Conservation (phyloP, 2,113 vertebrate genomes). For the Sporophila hypoxantha region DNA sequence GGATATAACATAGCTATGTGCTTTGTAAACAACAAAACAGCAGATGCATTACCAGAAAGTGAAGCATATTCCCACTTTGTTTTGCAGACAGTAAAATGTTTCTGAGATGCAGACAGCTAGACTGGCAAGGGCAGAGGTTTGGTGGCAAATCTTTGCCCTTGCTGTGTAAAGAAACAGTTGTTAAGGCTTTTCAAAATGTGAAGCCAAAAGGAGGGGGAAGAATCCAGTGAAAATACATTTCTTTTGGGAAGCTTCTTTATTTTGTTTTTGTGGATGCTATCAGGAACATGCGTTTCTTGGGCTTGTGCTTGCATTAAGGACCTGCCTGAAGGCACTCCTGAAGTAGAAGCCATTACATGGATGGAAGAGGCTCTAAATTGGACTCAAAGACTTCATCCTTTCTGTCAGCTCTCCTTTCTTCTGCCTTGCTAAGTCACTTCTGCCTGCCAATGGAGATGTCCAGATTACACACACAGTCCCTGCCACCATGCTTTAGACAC, state of each 20-base stretch:
- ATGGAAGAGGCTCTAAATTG: background rate
- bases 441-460: background rate
- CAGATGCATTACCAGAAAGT: constrained; percentile 42
- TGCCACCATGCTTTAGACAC: background rate
- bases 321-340: background rate
- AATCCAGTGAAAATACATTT: constrained; percentile 64
- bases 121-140: background rate
- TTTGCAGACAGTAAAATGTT: constrained; percentile 39
- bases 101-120: constrained; percentile 44
- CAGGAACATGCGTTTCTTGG: constrained; percentile 18
- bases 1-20: constrained; percentile 59
- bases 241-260: constrained; percentile 44
- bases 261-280: constrained; percentile 31
- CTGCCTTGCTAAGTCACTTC: background rate
- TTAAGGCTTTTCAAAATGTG: constrained; percentile 10
- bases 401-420: background rate
- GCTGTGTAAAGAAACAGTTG: constrained; percentile 2
- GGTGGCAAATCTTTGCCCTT: constrained; percentile 2
- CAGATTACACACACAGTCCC: background rate
- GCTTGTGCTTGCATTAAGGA: background rate
- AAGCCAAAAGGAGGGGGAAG: constrained; percentile 35
- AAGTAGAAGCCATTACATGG: background rate
- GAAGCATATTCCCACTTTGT: constrained; percentile 59
- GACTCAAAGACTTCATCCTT: background rate
- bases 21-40: constrained; percentile 59